These are phyloP conservation scores for Apogon hyalosoma DNA, from an alignment of 2,797 vertebrate genomes.

Conservation along the genomic window DNA sequence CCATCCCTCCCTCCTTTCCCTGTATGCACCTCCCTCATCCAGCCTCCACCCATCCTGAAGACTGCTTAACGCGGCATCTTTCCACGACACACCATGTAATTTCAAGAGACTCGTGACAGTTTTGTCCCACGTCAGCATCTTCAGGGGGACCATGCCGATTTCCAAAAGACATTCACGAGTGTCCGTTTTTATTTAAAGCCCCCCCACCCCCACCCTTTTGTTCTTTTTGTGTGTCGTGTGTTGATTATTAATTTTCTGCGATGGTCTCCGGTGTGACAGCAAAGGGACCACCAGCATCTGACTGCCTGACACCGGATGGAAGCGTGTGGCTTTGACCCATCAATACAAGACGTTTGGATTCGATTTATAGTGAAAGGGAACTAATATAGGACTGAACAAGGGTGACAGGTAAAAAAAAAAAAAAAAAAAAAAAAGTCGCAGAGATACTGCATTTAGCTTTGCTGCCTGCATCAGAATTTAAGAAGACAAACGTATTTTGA, in stretches of 20 bases:
- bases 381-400: background rate
- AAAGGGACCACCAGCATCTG: slow-evolving; percentile 5
- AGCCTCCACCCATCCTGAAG: slow-evolving; percentile 50
- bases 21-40: slow-evolving; percentile 31
- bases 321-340: slow-evolving; percentile 22
- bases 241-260: slow-evolving; percentile 6
- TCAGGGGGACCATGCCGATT: slow-evolving; percentile 13
- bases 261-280: slow-evolving; percentile 1
- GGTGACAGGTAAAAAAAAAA: slow-evolving; percentile 13
- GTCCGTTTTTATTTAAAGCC: too few species aligned
- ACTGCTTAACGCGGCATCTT: slow-evolving; percentile 50
- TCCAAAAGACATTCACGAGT: background rate
- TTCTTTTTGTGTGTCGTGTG: too few species aligned
- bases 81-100: slow-evolving; percentile 44
- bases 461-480: background rate
- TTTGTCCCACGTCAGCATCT: background rate
- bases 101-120: slow-evolving; percentile 13
- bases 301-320: slow-evolving; percentile 18
- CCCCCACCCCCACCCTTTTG: too few species aligned
- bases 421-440: background rate
- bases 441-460: background rate
- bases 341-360: slow-evolving; percentile 10
- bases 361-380: background rate
- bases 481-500: background rate
- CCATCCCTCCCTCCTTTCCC: slow-evolving; percentile 54